phyloP scores from a whole-genome alignment of 2,888 invertebrate genomes.

The Troides aeacus region DNA sequence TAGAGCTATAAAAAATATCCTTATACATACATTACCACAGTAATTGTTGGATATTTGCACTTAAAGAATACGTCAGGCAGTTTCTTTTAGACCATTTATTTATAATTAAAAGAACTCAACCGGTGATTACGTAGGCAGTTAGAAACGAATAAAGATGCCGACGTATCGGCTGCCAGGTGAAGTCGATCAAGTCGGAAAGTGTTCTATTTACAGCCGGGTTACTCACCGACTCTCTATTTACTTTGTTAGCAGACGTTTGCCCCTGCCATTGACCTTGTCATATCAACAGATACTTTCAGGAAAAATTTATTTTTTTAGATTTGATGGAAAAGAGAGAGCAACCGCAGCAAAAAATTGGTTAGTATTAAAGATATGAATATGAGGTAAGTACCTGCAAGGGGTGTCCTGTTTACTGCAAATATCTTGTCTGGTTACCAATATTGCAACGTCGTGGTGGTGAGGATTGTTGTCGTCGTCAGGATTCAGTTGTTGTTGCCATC shows the following conservation, averaged over 20 bases:
- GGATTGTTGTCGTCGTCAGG: slow-evolving; percentile 88
- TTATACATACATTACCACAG: background rate
- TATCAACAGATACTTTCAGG: slow-evolving; percentile 7
- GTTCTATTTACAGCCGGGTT: slow-evolving; percentile 67
- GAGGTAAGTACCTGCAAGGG: slow-evolving; percentile 72
- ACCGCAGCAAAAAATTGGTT: too few species aligned
- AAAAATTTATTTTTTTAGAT: slow-evolving; percentile 9
- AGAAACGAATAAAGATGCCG: slow-evolving; percentile 13
- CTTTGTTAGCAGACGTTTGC: slow-evolving; percentile 64
- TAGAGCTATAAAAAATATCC: too few species aligned
- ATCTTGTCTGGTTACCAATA: slow-evolving; percentile 89
- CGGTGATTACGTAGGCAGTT: slow-evolving; percentile 12
- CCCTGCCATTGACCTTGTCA: slow-evolving; percentile 76
- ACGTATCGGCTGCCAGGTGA: slow-evolving; percentile 48
- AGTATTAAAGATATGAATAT: background rate
- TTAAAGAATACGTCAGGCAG: background rate
- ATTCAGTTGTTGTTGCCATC: slow-evolving; percentile 89
- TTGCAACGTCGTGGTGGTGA: slow-evolving; percentile 94
- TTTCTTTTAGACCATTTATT: slow-evolving; percentile 1
- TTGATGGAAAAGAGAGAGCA: too few species aligned
- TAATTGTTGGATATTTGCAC: background rate
- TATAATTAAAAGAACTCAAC: slow-evolving; percentile 4
- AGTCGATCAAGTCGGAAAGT: slow-evolving; percentile 59
- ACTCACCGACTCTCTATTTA: slow-evolving; percentile 71
- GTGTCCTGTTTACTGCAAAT: slow-evolving; percentile 83